Evolutionary conservation across 1,140 invertebrate genomes (phyloP).

Genomic region (Drosophila nigromelanica): DNA sequence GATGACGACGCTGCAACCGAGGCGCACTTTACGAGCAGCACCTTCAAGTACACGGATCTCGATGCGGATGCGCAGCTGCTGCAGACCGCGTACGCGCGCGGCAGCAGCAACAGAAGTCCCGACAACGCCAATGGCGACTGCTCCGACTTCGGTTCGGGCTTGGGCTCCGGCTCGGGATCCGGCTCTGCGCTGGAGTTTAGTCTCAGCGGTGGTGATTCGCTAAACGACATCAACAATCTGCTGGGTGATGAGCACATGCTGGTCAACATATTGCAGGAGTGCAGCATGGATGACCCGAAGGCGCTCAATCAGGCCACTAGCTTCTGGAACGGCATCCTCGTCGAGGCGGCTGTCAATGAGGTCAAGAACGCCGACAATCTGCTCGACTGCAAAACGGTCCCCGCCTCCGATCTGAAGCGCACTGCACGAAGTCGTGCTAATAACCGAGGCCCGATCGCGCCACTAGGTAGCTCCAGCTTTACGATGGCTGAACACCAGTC

Average conservation of each 20-base stretch:
- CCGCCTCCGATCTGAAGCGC: constrained; percentile 44
- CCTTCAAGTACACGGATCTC: constrained; percentile 78
- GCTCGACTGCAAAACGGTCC: constrained; percentile 70
- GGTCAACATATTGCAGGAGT: constrained; percentile 82
- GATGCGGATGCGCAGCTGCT: constrained; percentile 76
- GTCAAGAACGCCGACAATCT: constrained; percentile 70
- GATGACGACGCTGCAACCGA: constrained; percentile 7
- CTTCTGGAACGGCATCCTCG: constrained; percentile 83
- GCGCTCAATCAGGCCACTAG: constrained; percentile 78
- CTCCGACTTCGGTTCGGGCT: constrained; percentile 31
- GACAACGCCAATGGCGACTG: constrained; percentile 41
- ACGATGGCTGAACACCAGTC: constrained; percentile 29
- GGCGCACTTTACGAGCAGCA: constrained; percentile 65
- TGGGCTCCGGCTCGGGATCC: constrained; percentile 43
- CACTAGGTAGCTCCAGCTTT: constrained; percentile 62
- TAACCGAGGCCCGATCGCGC: neutral
- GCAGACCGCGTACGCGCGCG: constrained; percentile 67
- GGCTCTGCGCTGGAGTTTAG: constrained; percentile 75
- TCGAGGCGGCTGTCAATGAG: constrained; percentile 77
- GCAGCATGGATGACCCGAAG: constrained; percentile 80
- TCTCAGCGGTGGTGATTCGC: constrained; percentile 77
- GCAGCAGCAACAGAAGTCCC: constrained; percentile 69
- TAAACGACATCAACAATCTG: constrained; percentile 80
- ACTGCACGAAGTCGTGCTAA: constrained; percentile 49
- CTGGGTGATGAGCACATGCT: constrained; percentile 81